Percentiles rank a stretch among this genome's conserved stretches.
phyloP scores from a whole-genome alignment of 2,888 invertebrate genomes.

The Dyspetes luteomarginatus region DNA sequence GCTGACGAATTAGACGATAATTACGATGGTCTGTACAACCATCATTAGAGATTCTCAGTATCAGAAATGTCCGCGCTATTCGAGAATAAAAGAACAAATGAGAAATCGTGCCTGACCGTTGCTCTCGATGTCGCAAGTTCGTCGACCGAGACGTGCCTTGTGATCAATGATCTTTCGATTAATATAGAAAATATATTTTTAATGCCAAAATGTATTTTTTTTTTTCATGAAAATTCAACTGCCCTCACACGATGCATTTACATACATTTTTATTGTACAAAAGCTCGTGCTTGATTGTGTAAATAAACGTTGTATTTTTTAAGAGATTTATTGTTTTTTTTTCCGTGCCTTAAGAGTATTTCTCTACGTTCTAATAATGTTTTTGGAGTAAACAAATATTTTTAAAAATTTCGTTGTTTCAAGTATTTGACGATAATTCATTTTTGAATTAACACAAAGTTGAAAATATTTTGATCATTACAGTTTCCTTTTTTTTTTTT shows the following conservation, averaged over 20 bases:
- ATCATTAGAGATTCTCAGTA: slow-evolving; percentile 37
- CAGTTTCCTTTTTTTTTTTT: too few species aligned
- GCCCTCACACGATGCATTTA: slow-evolving; percentile 45
- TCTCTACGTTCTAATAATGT: too few species aligned
- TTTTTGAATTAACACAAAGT: too few species aligned
- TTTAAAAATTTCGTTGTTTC: too few species aligned
- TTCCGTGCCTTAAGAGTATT: too few species aligned
- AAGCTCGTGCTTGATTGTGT: slow-evolving; percentile 64
- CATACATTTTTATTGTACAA: slow-evolving; percentile 49
- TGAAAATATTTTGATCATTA: neutral
- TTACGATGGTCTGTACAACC: slow-evolving; percentile 10
- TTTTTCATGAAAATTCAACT: slow-evolving; percentile 43
- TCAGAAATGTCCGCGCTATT: neutral
- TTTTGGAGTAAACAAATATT: too few species aligned
- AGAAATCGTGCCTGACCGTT: neutral
- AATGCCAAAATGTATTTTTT: slow-evolving; percentile 61
- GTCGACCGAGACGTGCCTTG: slow-evolving; percentile 7
- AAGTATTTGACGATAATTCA: too few species aligned
- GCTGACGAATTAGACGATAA: slow-evolving; percentile 33
- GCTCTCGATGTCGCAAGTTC: slow-evolving; percentile 8
- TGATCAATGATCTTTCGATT: neutral
- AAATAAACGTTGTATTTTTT: slow-evolving; percentile 73
- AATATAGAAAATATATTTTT: slow-evolving; percentile 65
- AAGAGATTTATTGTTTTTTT: neutral
- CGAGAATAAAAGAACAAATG: neutral